Evolutionary conservation across 2,888 invertebrate species (phyloP), one percentile per base, ranked within the genome.

Genomic region (Cephus sareptanus): DNA sequence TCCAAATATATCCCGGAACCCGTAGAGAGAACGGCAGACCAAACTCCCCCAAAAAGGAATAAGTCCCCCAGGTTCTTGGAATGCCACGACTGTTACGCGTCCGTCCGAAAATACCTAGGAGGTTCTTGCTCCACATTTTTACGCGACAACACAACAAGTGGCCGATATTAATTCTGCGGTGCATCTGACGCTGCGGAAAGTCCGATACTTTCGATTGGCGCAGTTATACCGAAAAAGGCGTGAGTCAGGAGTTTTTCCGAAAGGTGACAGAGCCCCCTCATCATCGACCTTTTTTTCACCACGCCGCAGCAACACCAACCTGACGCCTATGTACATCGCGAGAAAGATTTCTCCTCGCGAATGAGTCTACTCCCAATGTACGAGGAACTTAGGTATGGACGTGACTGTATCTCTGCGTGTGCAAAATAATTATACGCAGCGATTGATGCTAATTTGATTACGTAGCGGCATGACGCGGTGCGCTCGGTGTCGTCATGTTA

Each of bases 91-190:
- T 79, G 79, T 85, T 86, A 87, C 84, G 82, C 82, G 77, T 76
- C 78, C 79, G 73, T 77, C 82, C 79, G 76, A 77, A 85, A 85
- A 86, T 85, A 85, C 81, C 79, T 76, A 77, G 77, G 73, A 79
- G 86, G 84, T 87, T 83, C 81, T 85, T 86, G 85, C 84, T 86
- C 86, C 75, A 87, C 82, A 87, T 87, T 87, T 86, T 86, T 86
- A 83, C 70, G 31, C 75, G 76, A 76, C 33, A 31, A 30, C n/a
- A 15, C 37, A 73, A 74, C 74, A 70, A 34, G 68, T 34, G 74
- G 74, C 71, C 31, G 33, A 34, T 33, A 34, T 71, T 71, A 71
- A 71, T 71, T 71, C 34, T 31, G 23, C 71, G 23, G 33, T 34
- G 71, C 71, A 71, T 71, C 71, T 71, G 71, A 71, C 71, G 71